A percentile compares a stretch with the other conserved stretches of the same genome.
Conservation (phyloP, 1,140 invertebrate species). For the Cephus cinctus region DNA sequence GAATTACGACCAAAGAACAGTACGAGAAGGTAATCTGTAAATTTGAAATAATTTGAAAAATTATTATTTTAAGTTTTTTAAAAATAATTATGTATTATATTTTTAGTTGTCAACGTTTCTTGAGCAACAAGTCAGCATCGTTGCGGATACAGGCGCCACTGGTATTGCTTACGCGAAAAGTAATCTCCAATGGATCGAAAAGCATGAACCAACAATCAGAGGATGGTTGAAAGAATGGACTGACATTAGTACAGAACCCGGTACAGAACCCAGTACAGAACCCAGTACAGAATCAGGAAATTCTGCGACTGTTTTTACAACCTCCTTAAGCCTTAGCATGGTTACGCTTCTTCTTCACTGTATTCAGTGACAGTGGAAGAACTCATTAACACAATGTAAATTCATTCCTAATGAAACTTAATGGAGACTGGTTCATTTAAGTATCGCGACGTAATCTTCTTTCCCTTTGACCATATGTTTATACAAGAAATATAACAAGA, state of each 20-base stretch:
- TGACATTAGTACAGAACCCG: neutral
- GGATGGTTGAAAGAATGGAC: slow-evolving; percentile 12
- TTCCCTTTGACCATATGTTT: too few species aligned
- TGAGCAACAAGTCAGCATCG: neutral
- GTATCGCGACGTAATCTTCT: too few species aligned
- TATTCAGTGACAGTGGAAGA: neutral
- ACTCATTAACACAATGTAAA: neutral
- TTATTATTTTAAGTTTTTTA: slow-evolving; percentile 1
- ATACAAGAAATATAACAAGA: too few species aligned
- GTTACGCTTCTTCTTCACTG: slow-evolving; percentile 9
- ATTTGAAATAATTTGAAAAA: neutral
- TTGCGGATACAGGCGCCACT: neutral
- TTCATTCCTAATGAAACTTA: slow-evolving; percentile 11
- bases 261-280: neutral
- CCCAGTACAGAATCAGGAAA: slow-evolving; percentile 2
- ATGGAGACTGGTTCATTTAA: too few species aligned
- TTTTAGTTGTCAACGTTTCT: slow-evolving; percentile 19
- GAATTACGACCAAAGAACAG: slow-evolving; percentile 12
- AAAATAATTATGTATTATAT: slow-evolving; percentile 1
- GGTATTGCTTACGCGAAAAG: slow-evolving; percentile 6
- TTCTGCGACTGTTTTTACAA: slow-evolving; percentile 8
- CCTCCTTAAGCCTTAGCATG: slow-evolving; percentile 1
- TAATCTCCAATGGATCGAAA: slow-evolving; percentile 22
- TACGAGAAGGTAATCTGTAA: slow-evolving; percentile 9
- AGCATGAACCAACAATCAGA: neutral